Base-by-base conservation (phyloP, 2,888 invertebrate species). In the Tiliacea citrago region DNA sequence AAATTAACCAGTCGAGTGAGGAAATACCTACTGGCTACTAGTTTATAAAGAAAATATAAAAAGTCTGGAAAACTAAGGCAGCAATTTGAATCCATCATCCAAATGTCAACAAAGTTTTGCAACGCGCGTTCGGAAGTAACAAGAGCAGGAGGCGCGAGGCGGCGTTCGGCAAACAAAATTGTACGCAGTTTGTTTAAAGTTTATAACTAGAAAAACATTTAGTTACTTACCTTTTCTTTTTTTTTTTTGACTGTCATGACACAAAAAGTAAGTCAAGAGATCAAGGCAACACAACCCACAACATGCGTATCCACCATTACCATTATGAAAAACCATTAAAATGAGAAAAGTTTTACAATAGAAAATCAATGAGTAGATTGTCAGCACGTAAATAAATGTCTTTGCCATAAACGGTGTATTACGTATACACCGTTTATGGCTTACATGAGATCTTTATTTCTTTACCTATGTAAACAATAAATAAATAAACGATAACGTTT, bases 81-180 rank as follows among this genome's bases (percentile, higher is more conserved):
- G 53, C 62, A 75, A 75, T 75, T 55, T 42, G n/a, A 62, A 74
- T 75, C 76, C 21, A 74, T 74, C 75, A 75, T 75, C 21, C 51
- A 39, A 21, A 12, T 13, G 24, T 55, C 62, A 47, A 75, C 35
- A 74, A 73, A 7, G 29, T 5, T 45, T 60, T 21, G 24, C 35
- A 21, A 55, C 21, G 45, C 45, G 35, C 75, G 35, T 21, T 61
- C 35, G 8, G 29, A 55, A 71, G 18, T 29, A 45, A 45, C n/a
- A 24, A 35, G n/a, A n/a, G n/a, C n/a, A n/a, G n/a, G n/a, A n/a
- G 45, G n/a, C 29, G 18, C 2, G 13, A 16, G 5, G 8, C 29
- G 18, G 45, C 18, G 18, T 65, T 47, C n/a, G 18, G 10, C 35
- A 75, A 75, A 47, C 42, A 51, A 73, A 58, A 29, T 35, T 60